Evolutionary conservation across 2,113 vertebrate genomes (phyloP).

Genomic region (Ameiurus melas): DNA sequence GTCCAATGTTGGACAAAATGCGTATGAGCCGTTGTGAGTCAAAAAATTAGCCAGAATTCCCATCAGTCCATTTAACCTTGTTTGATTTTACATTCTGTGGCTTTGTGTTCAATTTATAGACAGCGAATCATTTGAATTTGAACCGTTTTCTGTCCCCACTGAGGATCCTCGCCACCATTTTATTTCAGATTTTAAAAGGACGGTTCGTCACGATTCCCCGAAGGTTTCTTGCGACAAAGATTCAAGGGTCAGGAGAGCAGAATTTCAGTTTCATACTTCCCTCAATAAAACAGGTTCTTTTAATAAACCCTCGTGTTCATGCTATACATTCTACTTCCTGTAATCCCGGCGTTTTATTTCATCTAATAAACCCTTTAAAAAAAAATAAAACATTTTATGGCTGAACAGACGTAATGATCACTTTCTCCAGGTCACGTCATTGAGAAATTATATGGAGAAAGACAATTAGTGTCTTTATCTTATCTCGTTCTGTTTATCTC

Average conservation of each 20-base stretch:
- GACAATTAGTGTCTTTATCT: neutral
- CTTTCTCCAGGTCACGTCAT: neutral
- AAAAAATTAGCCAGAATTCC: neutral
- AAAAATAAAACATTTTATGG: too few relatives aligned
- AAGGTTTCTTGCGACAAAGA: neutral
- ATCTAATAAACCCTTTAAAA: neutral
- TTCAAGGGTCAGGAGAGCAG: neutral
- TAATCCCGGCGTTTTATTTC: neutral
- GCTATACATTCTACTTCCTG: neutral
- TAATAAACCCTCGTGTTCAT: neutral
- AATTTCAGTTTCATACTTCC: neutral
- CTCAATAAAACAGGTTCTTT: neutral
- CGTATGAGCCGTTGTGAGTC: neutral
- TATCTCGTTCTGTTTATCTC: slow-evolving; percentile 41
- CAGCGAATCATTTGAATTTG: too few relatives aligned
- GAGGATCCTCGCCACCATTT: neutral
- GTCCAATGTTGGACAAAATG: neutral
- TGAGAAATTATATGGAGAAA: neutral
- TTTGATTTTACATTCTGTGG: neutral
- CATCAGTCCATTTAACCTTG: neutral
- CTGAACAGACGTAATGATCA: neutral
- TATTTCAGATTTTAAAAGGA: neutral
- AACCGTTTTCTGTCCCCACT: neutral
- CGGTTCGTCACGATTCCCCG: neutral
- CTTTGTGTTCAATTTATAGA: neutral